These are phyloP conservation scores for Brachypalpus laphriformis DNA, from an alignment of 2,888 invertebrate genomes.

Conservation along the genomic window DNA sequence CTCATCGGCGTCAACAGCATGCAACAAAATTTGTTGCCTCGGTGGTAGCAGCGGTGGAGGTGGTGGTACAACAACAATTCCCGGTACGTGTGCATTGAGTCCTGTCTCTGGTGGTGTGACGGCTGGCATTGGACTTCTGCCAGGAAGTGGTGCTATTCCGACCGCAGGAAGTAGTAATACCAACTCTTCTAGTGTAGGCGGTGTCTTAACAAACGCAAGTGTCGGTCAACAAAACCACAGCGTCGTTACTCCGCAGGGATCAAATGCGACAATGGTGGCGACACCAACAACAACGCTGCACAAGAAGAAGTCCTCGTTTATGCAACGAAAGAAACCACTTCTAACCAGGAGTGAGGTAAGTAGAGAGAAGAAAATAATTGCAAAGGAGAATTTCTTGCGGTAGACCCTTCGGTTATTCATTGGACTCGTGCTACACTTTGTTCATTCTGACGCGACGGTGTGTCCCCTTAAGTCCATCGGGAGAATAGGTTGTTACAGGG, in stretches of 20 bases:
- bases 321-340: slow-evolving; percentile 81
- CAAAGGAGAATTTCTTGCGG: slow-evolving; percentile 24
- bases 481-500: no score
- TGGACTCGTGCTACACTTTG: slow-evolving; percentile 6
- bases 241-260: slow-evolving; percentile 48
- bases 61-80: slow-evolving; percentile 56
- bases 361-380: slow-evolving; percentile 76
- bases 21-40: slow-evolving; percentile 76
- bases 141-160: slow-evolving; percentile 16
- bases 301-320: slow-evolving; percentile 81
- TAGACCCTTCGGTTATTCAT: slow-evolving; percentile 15
- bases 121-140: slow-evolving; percentile 13
- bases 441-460: not conserved
- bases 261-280: slow-evolving; percentile 59
- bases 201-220: slow-evolving; percentile 40
- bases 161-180: slow-evolving; percentile 26
- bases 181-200: slow-evolving; percentile 23
- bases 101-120: slow-evolving; percentile 38
- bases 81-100: slow-evolving; percentile 68
- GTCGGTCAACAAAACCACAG: slow-evolving; percentile 40
- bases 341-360: slow-evolving; percentile 83
- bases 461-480: not conserved
- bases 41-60: slow-evolving; percentile 35
- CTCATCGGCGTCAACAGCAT: slow-evolving; percentile 60
- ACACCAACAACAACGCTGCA: slow-evolving; percentile 74